These are phyloP conservation scores for Acanthornis magna DNA, from an alignment of 2,797 vertebrate genomes.

Conservation along the genomic window DNA sequence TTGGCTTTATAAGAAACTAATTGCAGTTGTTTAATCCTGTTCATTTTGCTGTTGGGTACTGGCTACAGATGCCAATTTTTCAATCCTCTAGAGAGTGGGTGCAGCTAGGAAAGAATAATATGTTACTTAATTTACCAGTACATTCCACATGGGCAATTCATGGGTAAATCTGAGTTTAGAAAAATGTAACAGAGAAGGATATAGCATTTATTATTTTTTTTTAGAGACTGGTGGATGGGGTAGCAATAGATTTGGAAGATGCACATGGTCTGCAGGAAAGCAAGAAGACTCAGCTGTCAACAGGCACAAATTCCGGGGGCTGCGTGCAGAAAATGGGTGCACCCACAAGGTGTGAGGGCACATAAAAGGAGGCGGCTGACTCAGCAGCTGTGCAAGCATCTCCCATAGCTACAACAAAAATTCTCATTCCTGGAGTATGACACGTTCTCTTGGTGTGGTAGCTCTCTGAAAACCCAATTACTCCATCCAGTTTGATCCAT, in stretches of 20 bases:
- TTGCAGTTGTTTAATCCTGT: background rate
- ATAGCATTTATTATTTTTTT: background rate
- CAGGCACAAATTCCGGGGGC: background rate
- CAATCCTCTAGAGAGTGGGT: background rate
- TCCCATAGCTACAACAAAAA: background rate
- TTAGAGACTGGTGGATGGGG: background rate
- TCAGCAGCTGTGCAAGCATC: background rate
- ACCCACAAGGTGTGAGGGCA: background rate
- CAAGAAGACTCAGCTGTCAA: slow-evolving; percentile 2
- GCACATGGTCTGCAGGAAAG: background rate
- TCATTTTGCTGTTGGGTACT: background rate
- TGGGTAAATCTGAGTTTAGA: background rate
- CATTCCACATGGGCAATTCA: background rate
- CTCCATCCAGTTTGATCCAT: slow-evolving; percentile 1
- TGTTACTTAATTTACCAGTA: background rate
- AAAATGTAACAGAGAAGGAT: background rate
- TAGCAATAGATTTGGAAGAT: background rate
- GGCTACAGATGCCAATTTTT: background rate
- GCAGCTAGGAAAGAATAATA: background rate
- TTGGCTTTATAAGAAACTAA: background rate
- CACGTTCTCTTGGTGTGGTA: background rate
- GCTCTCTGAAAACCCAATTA: slow-evolving; percentile 52
- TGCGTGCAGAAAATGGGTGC: background rate
- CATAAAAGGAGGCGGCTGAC: background rate
- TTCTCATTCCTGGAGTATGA: background rate